phyloP scores from a whole-genome alignment of 2,797 vertebrate species.

The Muscicapa striata region DNA sequence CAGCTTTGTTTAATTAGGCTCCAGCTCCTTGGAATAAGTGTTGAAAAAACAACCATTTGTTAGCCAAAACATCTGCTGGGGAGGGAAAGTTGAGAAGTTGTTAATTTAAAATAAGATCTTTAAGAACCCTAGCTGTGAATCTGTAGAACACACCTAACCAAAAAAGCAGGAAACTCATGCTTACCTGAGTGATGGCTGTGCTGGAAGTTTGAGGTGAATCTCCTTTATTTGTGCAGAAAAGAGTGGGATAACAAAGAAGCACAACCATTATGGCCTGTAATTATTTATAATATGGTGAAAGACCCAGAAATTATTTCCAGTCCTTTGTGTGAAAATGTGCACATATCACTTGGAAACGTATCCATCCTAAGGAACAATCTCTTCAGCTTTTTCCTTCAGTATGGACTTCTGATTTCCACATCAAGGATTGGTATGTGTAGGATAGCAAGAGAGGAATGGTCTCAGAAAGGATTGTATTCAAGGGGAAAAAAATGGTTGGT shows the following conservation, averaged over 20 bases:
- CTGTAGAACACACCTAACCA: not conserved
- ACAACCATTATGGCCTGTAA: not conserved
- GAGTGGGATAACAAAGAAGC: not conserved
- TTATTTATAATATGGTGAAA: not conserved
- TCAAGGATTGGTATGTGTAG: not conserved
- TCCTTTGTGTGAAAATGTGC: not conserved
- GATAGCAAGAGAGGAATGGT: not conserved
- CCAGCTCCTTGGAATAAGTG: not conserved
- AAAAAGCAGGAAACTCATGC: not conserved
- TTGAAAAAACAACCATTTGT: constrained; percentile 8
- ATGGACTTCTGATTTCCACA: not conserved
- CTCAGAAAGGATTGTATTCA: not conserved
- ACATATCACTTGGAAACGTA: not conserved
- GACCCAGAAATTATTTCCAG: not conserved
- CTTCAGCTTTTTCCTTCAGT: not conserved
- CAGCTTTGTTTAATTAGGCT: constrained; percentile 21
- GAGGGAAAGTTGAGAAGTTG: constrained; percentile 37
- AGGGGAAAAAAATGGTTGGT: accelerated
- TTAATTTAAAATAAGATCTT: constrained; percentile 36
- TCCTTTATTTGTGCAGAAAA: not conserved
- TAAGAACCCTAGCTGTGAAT: not conserved
- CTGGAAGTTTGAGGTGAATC: not conserved
- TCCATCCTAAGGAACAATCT: not conserved
- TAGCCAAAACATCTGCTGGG: constrained; percentile 18
- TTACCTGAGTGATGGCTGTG: not conserved